Conservation (phyloP, 2,113 vertebrate species). For the Pan paniscus region DNA sequence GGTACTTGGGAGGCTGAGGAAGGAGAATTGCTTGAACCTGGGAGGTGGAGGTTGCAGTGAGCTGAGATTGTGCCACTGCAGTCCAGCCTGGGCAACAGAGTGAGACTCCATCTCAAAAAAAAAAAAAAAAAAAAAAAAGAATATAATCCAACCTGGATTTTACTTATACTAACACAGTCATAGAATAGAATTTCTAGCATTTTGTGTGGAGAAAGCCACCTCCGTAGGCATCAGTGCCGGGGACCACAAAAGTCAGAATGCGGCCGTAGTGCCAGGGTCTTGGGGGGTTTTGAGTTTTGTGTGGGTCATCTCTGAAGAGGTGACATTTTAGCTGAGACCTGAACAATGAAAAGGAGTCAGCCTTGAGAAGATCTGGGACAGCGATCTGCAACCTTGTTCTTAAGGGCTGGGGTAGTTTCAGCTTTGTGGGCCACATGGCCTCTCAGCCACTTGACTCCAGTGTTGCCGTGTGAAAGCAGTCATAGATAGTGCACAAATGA, state of each 20-base stretch:
- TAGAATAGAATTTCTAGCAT: not conserved
- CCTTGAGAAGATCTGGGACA: not conserved
- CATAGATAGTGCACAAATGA: not conserved
- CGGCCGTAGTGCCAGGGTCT: not conserved
- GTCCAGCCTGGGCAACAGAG: no score
- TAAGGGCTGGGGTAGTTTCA: not conserved
- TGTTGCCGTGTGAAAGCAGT: not conserved
- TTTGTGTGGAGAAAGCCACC: not conserved
- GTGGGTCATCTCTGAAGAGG: not conserved
- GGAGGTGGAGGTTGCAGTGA: no score
- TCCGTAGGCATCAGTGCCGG: rapidly evolving
- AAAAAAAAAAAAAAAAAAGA: no score
- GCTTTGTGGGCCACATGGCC: rapidly evolving
- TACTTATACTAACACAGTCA: not conserved
- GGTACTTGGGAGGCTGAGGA: no score
- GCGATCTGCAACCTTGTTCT: not conserved
- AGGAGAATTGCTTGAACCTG: no score
- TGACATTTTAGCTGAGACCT: not conserved
- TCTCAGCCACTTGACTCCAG: not conserved
- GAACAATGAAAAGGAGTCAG: not conserved
- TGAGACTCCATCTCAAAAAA: no score
- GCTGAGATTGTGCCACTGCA: no score
- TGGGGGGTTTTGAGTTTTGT: not conserved
- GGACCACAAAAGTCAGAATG: not conserved
- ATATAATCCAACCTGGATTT: not conserved